phyloP scores from a whole-genome alignment of 2,113 vertebrate species.

The Illadopsis cleaveri region DNA sequence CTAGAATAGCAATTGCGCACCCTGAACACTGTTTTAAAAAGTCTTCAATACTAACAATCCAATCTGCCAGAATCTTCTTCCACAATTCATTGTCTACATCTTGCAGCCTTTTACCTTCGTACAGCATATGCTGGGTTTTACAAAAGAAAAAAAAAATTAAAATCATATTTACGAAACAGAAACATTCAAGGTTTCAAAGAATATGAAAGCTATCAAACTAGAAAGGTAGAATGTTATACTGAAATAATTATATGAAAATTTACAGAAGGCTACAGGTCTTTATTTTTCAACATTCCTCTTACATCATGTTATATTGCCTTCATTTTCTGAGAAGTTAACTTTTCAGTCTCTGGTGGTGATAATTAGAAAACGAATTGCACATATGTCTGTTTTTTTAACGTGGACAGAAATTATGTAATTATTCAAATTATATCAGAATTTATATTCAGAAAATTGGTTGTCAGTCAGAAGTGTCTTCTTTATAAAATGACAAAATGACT shows the following conservation, averaged over 20 bases:
- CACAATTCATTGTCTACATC: conserved; percentile 35
- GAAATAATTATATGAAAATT: conserved; percentile 43
- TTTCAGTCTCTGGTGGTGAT: conserved; percentile 56
- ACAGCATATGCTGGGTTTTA: background rate
- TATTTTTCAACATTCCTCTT: conserved; percentile 26
- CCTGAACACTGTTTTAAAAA: conserved; percentile 50
- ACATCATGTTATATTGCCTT: conserved; percentile 5
- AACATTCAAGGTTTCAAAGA: background rate
- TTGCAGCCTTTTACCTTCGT: conserved; percentile 30
- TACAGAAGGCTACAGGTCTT: conserved; percentile 47
- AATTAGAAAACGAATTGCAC: conserved; percentile 61
- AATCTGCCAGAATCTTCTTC: conserved; percentile 43
- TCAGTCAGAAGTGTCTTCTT: conserved; percentile 58
- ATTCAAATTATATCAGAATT: conserved; percentile 68
- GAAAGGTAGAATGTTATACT: background rate
- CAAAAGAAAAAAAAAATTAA: background rate
- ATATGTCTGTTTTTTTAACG: conserved; percentile 53
- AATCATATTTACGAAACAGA: background rate
- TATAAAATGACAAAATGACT: conserved; percentile 51
- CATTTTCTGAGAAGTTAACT: conserved; percentile 58
- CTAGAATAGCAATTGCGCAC: conserved; percentile 42
- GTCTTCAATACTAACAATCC: conserved; percentile 49
- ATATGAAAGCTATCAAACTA: conserved; percentile 8
- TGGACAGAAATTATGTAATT: conserved; percentile 69
- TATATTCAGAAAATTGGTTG: conserved; percentile 63